phyloP scores from a whole-genome alignment of 2,797 vertebrate genomes.

The Coendou prehensilis region DNA sequence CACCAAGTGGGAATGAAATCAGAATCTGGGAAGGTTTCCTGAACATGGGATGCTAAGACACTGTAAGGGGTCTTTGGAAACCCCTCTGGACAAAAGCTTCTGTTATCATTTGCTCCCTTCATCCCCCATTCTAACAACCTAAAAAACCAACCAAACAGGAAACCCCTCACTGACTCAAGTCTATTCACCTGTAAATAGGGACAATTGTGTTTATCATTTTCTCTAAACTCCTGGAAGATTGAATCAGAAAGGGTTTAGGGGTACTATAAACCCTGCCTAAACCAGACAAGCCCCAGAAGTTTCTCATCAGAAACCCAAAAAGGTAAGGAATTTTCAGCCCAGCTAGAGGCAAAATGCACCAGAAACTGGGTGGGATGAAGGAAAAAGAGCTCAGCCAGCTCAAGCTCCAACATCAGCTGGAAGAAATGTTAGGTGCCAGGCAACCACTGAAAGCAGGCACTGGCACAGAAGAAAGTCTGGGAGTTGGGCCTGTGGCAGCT shows the following conservation, averaged over 20 bases:
- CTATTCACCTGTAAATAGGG: conserved; percentile 59
- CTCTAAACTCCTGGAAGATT: conserved; percentile 47
- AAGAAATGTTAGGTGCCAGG: conserved; percentile 58
- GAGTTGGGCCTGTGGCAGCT: conserved; percentile 38
- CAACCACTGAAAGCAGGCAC: conserved; percentile 57
- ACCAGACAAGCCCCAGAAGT: conserved; percentile 71
- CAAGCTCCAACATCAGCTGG: conserved; percentile 63
- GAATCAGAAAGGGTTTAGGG: conserved; percentile 13
- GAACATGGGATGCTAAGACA: conserved; percentile 53
- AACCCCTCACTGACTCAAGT: conserved; percentile 12
- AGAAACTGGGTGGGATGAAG: conserved; percentile 63
- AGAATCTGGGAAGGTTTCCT: conserved; percentile 71
- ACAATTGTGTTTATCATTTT: conserved; percentile 35
- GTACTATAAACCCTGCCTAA: conserved; percentile 54
- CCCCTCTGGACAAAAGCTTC: conserved; percentile 20
- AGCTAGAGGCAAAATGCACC: conserved; percentile 62
- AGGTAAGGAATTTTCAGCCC: conserved; percentile 47
- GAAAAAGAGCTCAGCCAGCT: conserved; percentile 48
- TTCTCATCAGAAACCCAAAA: conserved; percentile 44
- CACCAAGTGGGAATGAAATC: conserved; percentile 73
- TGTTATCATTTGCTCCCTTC: not conserved
- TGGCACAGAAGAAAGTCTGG: conserved; percentile 55
- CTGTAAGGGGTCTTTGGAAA: conserved; percentile 10
- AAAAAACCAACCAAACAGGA: not conserved
- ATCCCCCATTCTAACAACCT: not conserved